Conservation (phyloP, 2,113 vertebrate species). For the Catharus minimus region DNA sequence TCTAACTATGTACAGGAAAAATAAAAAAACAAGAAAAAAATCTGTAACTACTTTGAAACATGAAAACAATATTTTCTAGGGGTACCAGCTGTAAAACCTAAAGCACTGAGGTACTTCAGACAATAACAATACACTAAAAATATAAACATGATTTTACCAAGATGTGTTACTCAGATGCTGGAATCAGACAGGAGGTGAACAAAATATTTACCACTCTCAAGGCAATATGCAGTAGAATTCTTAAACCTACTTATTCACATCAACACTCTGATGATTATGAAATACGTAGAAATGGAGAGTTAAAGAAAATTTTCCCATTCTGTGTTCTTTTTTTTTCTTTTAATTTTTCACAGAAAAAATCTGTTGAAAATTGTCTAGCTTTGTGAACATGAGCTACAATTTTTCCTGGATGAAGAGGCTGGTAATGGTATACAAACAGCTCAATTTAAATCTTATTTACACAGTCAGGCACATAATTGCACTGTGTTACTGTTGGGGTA, state of each 20-base stretch:
- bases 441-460: not conserved
- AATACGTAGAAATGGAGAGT: not conserved
- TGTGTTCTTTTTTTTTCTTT: not conserved
- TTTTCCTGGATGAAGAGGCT: not conserved
- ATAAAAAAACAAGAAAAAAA: not conserved
- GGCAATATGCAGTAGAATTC: not conserved
- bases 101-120: not conserved
- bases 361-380: not conserved
- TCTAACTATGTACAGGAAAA: not conserved
- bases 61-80: not conserved
- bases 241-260: not conserved
- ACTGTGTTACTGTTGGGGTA: not conserved
- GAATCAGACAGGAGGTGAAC: not conserved
- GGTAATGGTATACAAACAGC: not conserved
- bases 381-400: not conserved
- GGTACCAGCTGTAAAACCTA: not conserved
- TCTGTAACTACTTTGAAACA: not conserved
- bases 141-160: not conserved
- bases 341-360: not conserved
- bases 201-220: not conserved
- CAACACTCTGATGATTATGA: not conserved
- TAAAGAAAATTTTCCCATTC: not conserved
- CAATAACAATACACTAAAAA: not conserved
- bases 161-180: not conserved
- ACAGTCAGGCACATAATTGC: not conserved